phyloP scores from a whole-genome alignment of 2,888 invertebrate species.

The Mythimna loreyi region DNA sequence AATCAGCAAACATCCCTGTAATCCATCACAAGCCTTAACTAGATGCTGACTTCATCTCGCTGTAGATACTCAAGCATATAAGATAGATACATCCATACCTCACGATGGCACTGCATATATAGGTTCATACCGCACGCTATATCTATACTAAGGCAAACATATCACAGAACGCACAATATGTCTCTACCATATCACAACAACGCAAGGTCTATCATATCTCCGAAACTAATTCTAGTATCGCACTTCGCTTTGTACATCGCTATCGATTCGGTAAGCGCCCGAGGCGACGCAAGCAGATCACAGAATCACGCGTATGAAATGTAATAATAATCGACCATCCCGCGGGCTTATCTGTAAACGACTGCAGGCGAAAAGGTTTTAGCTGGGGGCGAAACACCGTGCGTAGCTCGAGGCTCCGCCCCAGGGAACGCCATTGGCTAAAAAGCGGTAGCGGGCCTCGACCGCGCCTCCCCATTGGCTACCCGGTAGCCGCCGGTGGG shows the following conservation, averaged over 20 bases:
- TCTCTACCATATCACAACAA: slow-evolving; percentile 78
- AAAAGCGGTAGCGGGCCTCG: slow-evolving; percentile 81
- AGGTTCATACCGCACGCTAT: slow-evolving; percentile 85
- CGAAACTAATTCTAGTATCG: slow-evolving; percentile 70
- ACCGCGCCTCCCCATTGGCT: slow-evolving; percentile 85
- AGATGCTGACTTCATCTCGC: slow-evolving; percentile 19
- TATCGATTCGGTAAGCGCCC: slow-evolving; percentile 84
- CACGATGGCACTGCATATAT: slow-evolving; percentile 90
- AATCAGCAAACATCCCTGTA: slow-evolving; percentile 36
- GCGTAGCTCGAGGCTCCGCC: slow-evolving; percentile 89
- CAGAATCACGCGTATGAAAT: slow-evolving; percentile 86
- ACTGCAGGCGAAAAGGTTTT: slow-evolving; percentile 91
- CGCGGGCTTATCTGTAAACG: slow-evolving; percentile 90
- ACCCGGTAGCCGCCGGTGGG: slow-evolving; percentile 79
- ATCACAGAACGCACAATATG: slow-evolving; percentile 84
- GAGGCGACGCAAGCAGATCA: slow-evolving; percentile 83
- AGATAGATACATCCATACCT: slow-evolving; percentile 82
- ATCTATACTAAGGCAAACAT: slow-evolving; percentile 89
- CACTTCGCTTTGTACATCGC: slow-evolving; percentile 81
- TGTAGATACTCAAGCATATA: slow-evolving; percentile 55
- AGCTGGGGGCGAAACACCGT: slow-evolving; percentile 89
- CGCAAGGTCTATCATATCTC: slow-evolving; percentile 69
- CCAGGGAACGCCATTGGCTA: slow-evolving; percentile 86
- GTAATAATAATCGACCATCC: slow-evolving; percentile 91
- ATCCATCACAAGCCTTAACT: slow-evolving; percentile 43